Conservation (phyloP, 1,140 invertebrate species). For the Musca vetustissima region DNA sequence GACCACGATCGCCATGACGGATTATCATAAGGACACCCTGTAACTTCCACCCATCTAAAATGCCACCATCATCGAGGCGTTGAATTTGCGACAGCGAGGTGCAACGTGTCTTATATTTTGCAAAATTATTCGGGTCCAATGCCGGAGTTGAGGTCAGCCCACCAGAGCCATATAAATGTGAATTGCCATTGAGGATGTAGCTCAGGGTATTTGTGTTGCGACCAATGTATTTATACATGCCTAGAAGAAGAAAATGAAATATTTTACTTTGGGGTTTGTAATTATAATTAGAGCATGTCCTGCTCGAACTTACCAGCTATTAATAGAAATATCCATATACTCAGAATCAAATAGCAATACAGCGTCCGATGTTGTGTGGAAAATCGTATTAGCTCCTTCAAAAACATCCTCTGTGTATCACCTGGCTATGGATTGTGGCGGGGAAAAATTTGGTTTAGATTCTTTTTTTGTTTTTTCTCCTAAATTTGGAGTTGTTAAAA, state of each 20-base stretch:
- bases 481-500: neutral
- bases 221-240: constrained; percentile 75
- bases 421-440: constrained; percentile 6
- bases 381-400: constrained; percentile 66
- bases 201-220: constrained; percentile 29
- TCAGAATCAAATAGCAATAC: constrained; percentile 75
- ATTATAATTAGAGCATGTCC: neutral
- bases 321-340: constrained; percentile 75
- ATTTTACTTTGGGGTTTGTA: neutral
- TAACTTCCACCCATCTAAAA: constrained; percentile 64
- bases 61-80: constrained; percentile 69
- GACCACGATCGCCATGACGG: constrained; percentile 85
- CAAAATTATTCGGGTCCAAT: constrained; percentile 29
- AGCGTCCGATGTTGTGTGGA: constrained; percentile 73
- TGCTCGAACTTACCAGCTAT: constrained; percentile 64
- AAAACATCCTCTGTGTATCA: constrained; percentile 41
- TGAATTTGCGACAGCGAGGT: constrained; percentile 67
- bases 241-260: constrained; percentile 51
- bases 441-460: neutral
- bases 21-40: constrained; percentile 79
- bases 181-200: constrained; percentile 31
- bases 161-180: constrained; percentile 35
- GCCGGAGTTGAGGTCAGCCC: neutral
- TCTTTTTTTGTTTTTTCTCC: neutral
- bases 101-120: constrained; percentile 57